These are phyloP conservation scores for Crocallis elinguaria DNA, from an alignment of 2,888 invertebrate genomes.

Conservation along the genomic window DNA sequence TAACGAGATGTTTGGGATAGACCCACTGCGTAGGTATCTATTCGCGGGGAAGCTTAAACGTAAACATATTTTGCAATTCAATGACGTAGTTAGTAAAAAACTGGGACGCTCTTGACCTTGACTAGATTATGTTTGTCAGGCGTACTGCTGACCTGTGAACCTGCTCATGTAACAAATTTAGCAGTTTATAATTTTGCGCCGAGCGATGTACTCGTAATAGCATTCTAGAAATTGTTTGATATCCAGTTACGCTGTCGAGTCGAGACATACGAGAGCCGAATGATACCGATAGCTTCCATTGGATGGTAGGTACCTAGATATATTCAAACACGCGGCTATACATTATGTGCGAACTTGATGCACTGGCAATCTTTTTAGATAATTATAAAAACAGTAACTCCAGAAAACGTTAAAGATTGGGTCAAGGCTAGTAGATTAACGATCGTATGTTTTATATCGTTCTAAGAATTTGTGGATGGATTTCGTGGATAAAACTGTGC, in stretches of 20 bases:
- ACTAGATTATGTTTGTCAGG: conserved; percentile 58
- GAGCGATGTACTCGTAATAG: conserved; percentile 29
- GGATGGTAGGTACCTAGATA: too few species aligned
- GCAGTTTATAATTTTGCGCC: conserved; percentile 35
- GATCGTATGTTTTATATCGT: conserved; percentile 18
- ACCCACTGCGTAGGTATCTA: neutral
- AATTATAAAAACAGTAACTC: conserved; percentile 23
- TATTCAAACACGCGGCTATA: too few species aligned
- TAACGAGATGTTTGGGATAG: neutral
- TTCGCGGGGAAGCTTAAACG: conserved; percentile 5
- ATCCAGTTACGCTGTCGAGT: conserved; percentile 32
- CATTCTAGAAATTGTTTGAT: conserved; percentile 44
- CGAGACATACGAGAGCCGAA: conserved; percentile 4
- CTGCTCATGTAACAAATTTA: conserved; percentile 49
- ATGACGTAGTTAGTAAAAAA: conserved; percentile 36
- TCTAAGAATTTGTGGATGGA: neutral
- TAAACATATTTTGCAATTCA: too few species aligned
- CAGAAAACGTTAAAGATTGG: conserved; percentile 36
- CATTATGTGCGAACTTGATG: neutral
- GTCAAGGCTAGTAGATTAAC: conserved; percentile 41
- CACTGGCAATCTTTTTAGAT: conserved; percentile 11
- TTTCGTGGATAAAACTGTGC: neutral
- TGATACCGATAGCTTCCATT: neutral
- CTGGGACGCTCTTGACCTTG: conserved; percentile 64
- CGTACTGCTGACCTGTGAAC: conserved; percentile 49